A percentile compares a stretch with the other conserved stretches of the same genome.
phyloP scores from a whole-genome alignment of 2,797 vertebrate genomes.

The Sebastes ruberrimus region DNA sequence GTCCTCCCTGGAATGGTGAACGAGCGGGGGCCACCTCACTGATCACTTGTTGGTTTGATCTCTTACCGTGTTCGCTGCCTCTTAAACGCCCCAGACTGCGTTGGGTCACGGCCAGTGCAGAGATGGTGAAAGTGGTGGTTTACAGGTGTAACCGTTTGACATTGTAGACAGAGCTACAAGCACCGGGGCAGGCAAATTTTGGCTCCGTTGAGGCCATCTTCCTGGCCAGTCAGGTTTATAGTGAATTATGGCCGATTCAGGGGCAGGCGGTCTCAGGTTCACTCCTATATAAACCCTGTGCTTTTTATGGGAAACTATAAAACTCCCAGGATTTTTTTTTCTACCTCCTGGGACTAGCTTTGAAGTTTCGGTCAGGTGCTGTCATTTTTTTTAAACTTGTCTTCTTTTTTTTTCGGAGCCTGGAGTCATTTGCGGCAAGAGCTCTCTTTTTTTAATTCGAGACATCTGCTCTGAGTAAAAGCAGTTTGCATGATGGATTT shows the following conservation, averaged over 20 bases:
- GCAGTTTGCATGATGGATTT: constrained; percentile 75
- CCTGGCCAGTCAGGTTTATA: constrained; percentile 69
- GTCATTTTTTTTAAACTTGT: constrained; percentile 67
- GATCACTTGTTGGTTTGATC: constrained; percentile 35
- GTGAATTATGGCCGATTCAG: constrained; percentile 77
- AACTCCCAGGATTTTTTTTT: constrained; percentile 76
- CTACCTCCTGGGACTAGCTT: constrained; percentile 74
- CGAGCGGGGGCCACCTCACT: constrained; percentile 28
- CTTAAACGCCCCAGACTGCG: constrained; percentile 50
- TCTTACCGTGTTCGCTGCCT: constrained; percentile 36
- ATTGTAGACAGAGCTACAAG: constrained; percentile 59
- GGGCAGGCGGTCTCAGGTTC: constrained; percentile 78
- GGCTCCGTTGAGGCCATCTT: constrained; percentile 58
- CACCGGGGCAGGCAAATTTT: constrained; percentile 44
- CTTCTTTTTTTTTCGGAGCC: constrained; percentile 69
- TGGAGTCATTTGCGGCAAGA: constrained; percentile 70
- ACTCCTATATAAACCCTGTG: constrained; percentile 81
- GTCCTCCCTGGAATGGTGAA: constrained; percentile 22
- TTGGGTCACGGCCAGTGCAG: constrained; percentile 58
- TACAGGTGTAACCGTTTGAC: constrained; percentile 75
- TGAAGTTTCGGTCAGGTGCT: constrained; percentile 84
- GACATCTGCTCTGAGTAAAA: constrained; percentile 78
- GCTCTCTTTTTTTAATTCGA: constrained; percentile 63
- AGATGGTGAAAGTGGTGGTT: constrained; percentile 66
- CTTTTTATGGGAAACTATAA: constrained; percentile 84